phyloP scores from a whole-genome alignment of 2,888 invertebrate species.

The Blastobasis adustella region DNA sequence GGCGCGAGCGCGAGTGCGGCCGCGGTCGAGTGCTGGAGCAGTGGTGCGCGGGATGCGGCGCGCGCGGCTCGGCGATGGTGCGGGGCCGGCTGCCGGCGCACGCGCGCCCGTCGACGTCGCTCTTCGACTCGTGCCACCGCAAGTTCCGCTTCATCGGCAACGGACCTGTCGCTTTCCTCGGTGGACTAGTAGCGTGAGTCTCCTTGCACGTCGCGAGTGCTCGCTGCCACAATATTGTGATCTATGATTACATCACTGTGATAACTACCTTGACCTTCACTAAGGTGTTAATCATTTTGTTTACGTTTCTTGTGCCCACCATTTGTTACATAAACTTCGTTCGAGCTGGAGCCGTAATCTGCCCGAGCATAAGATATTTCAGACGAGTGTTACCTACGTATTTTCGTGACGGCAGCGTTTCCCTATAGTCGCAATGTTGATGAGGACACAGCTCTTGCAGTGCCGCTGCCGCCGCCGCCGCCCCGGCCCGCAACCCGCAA shows the following conservation, averaged over 20 bases:
- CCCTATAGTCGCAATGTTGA: no score
- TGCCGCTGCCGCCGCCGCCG: no score
- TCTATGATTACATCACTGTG: background rate
- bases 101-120: slow-evolving; percentile 77
- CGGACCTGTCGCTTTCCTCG: slow-evolving; percentile 78
- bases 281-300: no score
- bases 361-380: no score
- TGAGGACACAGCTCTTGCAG: no score
- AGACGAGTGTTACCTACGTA: no score
- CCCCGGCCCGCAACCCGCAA: no score
- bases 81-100: slow-evolving; percentile 59
- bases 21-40: background rate
- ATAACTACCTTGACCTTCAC: no score
- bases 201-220: background rate
- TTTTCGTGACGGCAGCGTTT: no score
- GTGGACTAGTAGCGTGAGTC: slow-evolving; percentile 83
- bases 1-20: slow-evolving; percentile 64
- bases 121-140: slow-evolving; percentile 83
- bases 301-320: no score
- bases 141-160: slow-evolving; percentile 82
- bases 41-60: slow-evolving; percentile 1
- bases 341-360: no score
- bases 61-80: slow-evolving; percentile 30
- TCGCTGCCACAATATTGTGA: background rate
- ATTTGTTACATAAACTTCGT: no score